Evolutionary conservation across 2,113 vertebrate species (phyloP).

Genomic region (Misgurnus mizolepis): DNA sequence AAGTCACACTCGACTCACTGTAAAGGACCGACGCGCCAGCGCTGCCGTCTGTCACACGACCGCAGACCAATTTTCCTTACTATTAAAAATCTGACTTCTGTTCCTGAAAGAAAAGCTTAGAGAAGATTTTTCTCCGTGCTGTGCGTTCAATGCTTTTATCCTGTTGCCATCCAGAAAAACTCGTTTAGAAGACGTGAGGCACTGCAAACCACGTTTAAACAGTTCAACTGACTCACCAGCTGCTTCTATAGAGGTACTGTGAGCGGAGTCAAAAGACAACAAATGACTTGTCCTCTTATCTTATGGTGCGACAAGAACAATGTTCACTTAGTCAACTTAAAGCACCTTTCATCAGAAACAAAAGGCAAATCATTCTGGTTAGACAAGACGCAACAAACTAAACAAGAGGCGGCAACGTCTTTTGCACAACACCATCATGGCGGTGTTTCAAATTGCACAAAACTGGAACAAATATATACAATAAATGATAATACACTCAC

Average conservation of each 20-base stretch:
- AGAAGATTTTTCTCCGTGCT: neutral
- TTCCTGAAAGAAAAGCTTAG: neutral
- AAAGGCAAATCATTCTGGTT: slow-evolving; percentile 20
- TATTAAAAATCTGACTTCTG: slow-evolving; percentile 38
- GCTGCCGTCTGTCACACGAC: neutral
- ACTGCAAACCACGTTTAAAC: slow-evolving; percentile 41
- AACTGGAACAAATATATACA: no score
- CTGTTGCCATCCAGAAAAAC: slow-evolving; percentile 39
- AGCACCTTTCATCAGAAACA: neutral
- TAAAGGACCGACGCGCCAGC: neutral
- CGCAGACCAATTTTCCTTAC: slow-evolving; percentile 43
- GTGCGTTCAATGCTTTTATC: neutral
- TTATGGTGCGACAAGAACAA: slow-evolving; percentile 24
- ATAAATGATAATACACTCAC: no score
- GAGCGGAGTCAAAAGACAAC: slow-evolving; percentile 34
- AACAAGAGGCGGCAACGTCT: slow-evolving; percentile 3
- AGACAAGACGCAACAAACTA: slow-evolving; percentile 20
- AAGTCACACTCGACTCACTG: slow-evolving; percentile 41
- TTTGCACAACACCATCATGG: slow-evolving; percentile 7
- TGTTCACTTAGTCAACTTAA: slow-evolving; percentile 34
- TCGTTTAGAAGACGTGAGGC: slow-evolving; percentile 26
- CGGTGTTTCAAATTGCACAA: neutral
- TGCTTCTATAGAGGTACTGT: slow-evolving; percentile 26
- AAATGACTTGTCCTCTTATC: slow-evolving; percentile 32
- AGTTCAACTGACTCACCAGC: slow-evolving; percentile 49